phyloP scores from a whole-genome alignment of 2,888 invertebrate species.

The Unio pictorum region DNA sequence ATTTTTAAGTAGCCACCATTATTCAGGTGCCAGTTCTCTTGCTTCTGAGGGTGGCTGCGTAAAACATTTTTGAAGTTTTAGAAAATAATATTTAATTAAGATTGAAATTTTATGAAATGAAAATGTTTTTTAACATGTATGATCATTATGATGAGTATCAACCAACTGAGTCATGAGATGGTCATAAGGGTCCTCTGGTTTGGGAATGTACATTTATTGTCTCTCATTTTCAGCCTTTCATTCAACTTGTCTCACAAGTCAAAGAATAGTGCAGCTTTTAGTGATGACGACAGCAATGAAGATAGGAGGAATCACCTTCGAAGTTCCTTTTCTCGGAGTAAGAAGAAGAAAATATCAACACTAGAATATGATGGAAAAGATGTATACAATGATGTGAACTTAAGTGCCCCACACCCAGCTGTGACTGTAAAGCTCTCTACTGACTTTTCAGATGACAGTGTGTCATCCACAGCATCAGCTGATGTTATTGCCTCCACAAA shows the following conservation, averaged over 20 bases:
- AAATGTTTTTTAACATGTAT: background rate
- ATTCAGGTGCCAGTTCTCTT: no score
- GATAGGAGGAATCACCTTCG: background rate
- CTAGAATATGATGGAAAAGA: slow-evolving; percentile 35
- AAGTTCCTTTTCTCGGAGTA: slow-evolving; percentile 13
- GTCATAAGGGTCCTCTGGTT: no score
- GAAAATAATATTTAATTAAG: background rate
- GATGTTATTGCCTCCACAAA: slow-evolving; percentile 65
- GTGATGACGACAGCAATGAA: slow-evolving; percentile 21
- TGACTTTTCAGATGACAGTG: slow-evolving; percentile 52
- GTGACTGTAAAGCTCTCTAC: slow-evolving; percentile 32
- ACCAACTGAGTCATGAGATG: no score
- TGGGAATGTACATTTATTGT: background rate
- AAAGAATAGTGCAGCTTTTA: slow-evolving; percentile 13
- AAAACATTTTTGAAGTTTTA: background rate
- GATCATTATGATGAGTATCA: no score
- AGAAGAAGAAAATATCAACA: slow-evolving; percentile 14
- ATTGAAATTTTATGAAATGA: background rate
- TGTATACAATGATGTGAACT: slow-evolving; percentile 54
- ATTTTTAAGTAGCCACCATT: no score
- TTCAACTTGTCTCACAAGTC: slow-evolving; percentile 31
- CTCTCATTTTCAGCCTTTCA: slow-evolving; percentile 26
- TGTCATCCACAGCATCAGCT: slow-evolving; percentile 55
- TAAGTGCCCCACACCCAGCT: slow-evolving; percentile 30
- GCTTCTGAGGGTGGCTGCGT: no score